Conservation (phyloP, 2,797 vertebrate genomes). For the Catamblyrhynchus diadema region DNA sequence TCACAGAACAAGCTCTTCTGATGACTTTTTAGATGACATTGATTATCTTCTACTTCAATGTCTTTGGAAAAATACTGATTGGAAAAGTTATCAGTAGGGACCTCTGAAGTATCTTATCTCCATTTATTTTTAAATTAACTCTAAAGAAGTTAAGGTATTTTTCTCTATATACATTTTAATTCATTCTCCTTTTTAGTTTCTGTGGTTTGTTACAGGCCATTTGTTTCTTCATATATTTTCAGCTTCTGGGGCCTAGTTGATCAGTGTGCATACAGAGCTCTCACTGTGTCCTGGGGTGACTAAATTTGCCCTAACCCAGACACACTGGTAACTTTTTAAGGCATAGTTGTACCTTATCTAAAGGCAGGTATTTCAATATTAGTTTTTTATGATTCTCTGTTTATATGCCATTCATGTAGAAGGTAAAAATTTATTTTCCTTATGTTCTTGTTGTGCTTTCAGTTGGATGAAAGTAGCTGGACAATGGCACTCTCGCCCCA, state of each 20-base stretch:
- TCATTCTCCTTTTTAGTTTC: neutral
- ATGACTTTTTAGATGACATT: neutral
- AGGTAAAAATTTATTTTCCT: neutral
- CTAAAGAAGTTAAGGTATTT: neutral
- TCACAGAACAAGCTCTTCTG: neutral
- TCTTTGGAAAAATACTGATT: neutral
- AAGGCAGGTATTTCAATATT: neutral
- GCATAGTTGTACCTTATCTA: neutral
- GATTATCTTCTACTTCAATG: neutral
- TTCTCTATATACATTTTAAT: neutral
- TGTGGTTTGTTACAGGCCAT: neutral
- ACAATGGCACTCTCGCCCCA: constrained; percentile 80
- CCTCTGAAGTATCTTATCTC: neutral
- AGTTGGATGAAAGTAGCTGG: constrained; percentile 90
- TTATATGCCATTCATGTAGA: neutral
- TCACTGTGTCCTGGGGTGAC: neutral
- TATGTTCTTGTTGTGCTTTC: constrained; percentile 33
- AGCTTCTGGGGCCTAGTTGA: neutral
- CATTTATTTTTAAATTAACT: neutral
- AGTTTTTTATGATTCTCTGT: neutral
- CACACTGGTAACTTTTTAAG: neutral
- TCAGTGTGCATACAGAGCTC: neutral
- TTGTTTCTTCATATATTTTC: neutral
- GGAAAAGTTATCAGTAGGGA: neutral
- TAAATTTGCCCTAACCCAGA: neutral